phyloP scores from a whole-genome alignment of 1,140 invertebrate species.

The Hylaeus anthracinus region DNA sequence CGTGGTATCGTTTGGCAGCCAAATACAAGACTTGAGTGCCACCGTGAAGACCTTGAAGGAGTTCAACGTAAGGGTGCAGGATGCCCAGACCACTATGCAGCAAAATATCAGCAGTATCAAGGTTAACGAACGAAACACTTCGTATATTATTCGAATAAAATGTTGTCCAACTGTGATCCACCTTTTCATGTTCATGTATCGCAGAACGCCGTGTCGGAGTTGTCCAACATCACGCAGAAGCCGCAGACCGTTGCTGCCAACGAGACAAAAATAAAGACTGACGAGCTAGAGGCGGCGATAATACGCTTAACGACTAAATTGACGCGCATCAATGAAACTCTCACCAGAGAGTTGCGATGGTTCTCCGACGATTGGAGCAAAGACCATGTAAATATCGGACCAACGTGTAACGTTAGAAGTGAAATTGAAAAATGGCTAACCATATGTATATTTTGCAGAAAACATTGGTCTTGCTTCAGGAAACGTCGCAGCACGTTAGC shows the following conservation, averaged over 20 bases:
- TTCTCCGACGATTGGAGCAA: conserved; percentile 77
- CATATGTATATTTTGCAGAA: conserved; percentile 63
- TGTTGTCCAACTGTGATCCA: no score
- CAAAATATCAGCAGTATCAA: conserved; percentile 78
- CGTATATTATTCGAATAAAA: no score
- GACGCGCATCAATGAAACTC: conserved; percentile 77
- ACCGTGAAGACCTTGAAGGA: conserved; percentile 75
- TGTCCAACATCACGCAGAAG: conserved; percentile 70
- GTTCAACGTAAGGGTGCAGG: conserved; percentile 72
- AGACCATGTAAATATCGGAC: conserved; percentile 76
- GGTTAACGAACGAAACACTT: conserved; percentile 60
- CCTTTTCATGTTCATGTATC: background rate
- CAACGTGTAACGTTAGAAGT: no score
- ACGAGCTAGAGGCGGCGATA: conserved; percentile 73
- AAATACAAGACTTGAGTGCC: conserved; percentile 77
- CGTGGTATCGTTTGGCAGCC: conserved; percentile 83
- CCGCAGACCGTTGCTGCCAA: conserved; percentile 71
- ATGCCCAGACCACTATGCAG: conserved; percentile 72
- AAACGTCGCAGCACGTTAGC: conserved; percentile 75
- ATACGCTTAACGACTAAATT: conserved; percentile 75
- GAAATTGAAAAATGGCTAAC: conserved; percentile 16
- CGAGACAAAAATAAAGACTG: conserved; percentile 75
- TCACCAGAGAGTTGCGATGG: conserved; percentile 78
- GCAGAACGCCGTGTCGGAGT: conserved; percentile 66
- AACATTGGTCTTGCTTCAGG: conserved; percentile 72